Base-by-base conservation (phyloP, 2,113 vertebrate genomes). In the Otis tarda region DNA sequence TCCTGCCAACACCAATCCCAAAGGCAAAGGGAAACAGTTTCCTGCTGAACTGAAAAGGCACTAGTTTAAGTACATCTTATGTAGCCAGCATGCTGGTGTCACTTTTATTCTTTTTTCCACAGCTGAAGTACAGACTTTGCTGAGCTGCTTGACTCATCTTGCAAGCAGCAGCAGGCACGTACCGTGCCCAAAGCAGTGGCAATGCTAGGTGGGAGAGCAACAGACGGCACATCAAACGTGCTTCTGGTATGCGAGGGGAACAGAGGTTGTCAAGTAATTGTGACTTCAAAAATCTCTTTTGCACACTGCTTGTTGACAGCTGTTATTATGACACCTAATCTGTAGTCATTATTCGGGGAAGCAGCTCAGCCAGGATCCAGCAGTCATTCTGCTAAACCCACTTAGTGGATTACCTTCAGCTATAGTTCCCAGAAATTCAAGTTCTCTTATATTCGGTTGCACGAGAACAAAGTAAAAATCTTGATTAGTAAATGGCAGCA, bases 261-360 rank as follows among this genome's bases (percentile, higher is more conserved):
- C 45, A 85, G 89, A 86, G 79, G 79, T 52, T 87, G 75, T 85
- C 12, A 5, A 83, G 49, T 87, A 91, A 93, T 74, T 79, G 84
- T 75, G 93, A 89, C 79, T 95, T 94, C 59, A 90, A 76, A 83
- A 96, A 35, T 3, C 27, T 94, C 76, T 87, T 89, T 74, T 90
- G 76, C 74, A 88, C 7, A 6, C 90, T 87, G 63, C 50, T 90
- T 85, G 76, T 85, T 91, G 92, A 95, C 87, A 95, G 87, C 88
- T 94, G 86, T 87, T 96, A 92, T 77, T 90, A 61, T 45, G 74
- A 70, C 37, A 93, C 74, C 85, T 88, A 57, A 88, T 91, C 71
- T 92, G n/a, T 12, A 82, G 61, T 50, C 71, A 71, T 83, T 61
- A 88, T 64, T 83, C 0, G 4, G 83, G 76, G 87, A 95, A 95